Conservation (phyloP, 2,888 invertebrate genomes). For the Agrotis ipsilon region DNA sequence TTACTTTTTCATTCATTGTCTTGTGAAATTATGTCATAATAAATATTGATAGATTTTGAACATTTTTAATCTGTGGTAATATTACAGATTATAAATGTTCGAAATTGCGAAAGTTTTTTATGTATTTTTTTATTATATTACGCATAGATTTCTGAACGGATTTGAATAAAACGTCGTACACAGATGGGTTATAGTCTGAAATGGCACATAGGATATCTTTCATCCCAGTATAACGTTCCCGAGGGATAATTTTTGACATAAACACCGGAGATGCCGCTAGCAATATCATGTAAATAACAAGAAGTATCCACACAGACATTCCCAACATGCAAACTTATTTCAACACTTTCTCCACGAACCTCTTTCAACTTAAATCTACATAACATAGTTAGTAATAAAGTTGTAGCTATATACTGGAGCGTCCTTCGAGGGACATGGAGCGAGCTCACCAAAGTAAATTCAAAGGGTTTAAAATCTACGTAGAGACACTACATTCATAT, state of each 20-base stretch:
- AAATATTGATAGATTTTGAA: neutral
- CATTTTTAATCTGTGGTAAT: no score
- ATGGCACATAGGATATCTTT: no score
- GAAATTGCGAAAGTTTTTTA: no score
- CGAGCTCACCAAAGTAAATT: constrained; percentile 60
- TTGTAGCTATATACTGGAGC: constrained; percentile 62
- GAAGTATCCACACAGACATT: neutral
- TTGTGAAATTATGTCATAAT: neutral
- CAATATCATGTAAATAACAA: neutral
- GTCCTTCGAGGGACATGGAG: constrained; percentile 56
- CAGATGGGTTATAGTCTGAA: no score
- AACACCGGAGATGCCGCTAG: no score
- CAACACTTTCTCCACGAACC: constrained; percentile 10
- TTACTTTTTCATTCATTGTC: neutral
- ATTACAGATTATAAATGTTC: no score
- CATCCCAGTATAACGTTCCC: no score
- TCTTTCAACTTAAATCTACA: constrained; percentile 35
- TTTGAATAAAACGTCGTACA: no score
- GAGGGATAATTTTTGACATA: no score
- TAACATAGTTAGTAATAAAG: constrained; percentile 65
- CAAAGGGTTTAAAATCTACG: constrained; percentile 63
- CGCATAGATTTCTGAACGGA: no score
- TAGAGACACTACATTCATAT: constrained; percentile 37
- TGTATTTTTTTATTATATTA: no score
- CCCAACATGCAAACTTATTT: constrained; percentile 3